Evolutionary conservation across 2,888 invertebrate genomes (phyloP).

Genomic region (Mystacides longicornis): DNA sequence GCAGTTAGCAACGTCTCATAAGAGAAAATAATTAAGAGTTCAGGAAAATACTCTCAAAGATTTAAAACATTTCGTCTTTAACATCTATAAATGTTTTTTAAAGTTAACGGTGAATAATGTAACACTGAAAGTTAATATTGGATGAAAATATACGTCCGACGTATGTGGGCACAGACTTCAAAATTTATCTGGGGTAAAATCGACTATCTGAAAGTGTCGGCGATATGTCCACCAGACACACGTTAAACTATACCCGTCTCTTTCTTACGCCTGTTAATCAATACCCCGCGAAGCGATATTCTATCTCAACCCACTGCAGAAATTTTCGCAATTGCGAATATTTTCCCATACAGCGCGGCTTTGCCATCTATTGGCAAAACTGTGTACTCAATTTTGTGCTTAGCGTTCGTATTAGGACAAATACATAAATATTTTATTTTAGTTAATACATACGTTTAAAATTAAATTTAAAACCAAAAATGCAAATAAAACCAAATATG

Average conservation of each 20-base stretch:
- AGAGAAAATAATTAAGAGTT: background rate
- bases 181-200: constrained; percentile 20
- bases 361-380: constrained; percentile 18
- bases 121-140: constrained; percentile 11
- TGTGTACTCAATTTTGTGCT: constrained; percentile 14
- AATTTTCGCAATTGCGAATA: constrained; percentile 20
- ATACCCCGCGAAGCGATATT: background rate
- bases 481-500: too few relatives aligned
- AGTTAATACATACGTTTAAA: too few relatives aligned
- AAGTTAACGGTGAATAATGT: constrained; percentile 8
- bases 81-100: constrained; percentile 5
- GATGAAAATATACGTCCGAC: constrained; percentile 12
- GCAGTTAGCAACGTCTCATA: constrained; percentile 10
- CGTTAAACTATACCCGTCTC: background rate
- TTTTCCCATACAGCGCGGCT: constrained; percentile 11
- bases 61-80: background rate
- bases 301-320: constrained; percentile 6
- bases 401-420: too few relatives aligned
- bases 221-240: background rate
- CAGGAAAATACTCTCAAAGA: constrained; percentile 3
- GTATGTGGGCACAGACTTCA: constrained; percentile 12
- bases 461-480: too few relatives aligned
- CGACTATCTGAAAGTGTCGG: constrained; percentile 17
- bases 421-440: too few relatives aligned
- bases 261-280: background rate